Conservation (phyloP, 2,797 vertebrate species). For the Trachops cirrhosus region DNA sequence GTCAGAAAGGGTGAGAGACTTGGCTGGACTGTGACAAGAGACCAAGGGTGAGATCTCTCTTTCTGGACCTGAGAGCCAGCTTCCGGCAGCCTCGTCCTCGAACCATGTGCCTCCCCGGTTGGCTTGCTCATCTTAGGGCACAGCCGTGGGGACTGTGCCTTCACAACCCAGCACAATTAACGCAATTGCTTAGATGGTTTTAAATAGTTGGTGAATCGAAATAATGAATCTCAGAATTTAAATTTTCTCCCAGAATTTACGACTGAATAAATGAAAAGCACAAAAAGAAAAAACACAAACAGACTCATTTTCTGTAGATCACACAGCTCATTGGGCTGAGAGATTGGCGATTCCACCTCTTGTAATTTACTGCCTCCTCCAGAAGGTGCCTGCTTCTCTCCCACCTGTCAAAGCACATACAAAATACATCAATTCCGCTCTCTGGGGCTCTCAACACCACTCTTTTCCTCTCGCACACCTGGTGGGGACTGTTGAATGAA, state of each 20-base stretch:
- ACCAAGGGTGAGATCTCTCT: background rate
- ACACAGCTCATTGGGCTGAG: background rate
- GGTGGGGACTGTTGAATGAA: conserved; percentile 51
- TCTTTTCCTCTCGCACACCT: conserved; percentile 26
- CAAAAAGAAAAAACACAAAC: background rate
- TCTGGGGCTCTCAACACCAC: background rate
- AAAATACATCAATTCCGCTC: background rate
- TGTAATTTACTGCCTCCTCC: background rate
- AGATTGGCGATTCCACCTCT: background rate
- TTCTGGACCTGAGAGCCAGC: background rate
- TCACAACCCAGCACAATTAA: background rate
- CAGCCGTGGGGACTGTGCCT: background rate
- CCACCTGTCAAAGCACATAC: conserved; percentile 8
- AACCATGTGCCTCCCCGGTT: no score
- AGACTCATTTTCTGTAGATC: background rate
- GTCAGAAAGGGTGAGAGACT: background rate
- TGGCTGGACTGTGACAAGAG: background rate
- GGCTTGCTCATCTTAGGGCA: background rate
- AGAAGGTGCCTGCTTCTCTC: background rate
- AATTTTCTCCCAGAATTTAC: background rate
- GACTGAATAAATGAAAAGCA: background rate
- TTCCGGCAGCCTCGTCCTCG: background rate
- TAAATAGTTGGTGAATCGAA: background rate
- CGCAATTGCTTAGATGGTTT: background rate
- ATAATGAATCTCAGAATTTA: conserved; percentile 4